These are phyloP conservation scores for Acrocephalus kingi DNA, from an alignment of 2,113 vertebrate genomes.

Conservation along the genomic window DNA sequence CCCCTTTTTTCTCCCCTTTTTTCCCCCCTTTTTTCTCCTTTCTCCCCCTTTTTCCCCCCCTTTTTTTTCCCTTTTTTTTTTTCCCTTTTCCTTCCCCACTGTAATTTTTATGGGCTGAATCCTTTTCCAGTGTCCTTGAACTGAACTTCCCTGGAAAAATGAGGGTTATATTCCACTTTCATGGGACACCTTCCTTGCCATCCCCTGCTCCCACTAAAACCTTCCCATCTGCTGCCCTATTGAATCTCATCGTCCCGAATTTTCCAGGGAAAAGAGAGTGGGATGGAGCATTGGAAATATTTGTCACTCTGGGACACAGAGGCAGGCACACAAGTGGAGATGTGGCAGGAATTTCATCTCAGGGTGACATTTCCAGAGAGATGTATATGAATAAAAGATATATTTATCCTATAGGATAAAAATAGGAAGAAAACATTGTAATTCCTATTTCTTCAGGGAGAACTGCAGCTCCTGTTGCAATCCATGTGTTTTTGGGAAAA, in stretches of 20 bases:
- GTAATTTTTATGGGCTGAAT: background rate
- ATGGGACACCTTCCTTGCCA: background rate
- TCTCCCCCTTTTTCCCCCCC: background rate
- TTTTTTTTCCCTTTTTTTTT: background rate
- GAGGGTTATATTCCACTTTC: background rate
- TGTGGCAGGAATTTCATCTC: background rate
- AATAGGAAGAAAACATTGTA: background rate
- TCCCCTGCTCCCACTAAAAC: background rate
- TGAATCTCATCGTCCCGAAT: background rate
- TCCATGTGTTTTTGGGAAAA: background rate
- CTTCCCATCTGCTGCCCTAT: background rate
- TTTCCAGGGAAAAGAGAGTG: background rate
- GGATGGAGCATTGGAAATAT: background rate
- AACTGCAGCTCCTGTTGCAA: background rate
- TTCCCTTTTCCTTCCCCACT: background rate
- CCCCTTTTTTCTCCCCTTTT: too few relatives aligned
- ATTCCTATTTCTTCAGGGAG: background rate
- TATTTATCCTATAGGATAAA: background rate
- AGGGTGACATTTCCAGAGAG: background rate
- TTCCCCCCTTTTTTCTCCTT: too few relatives aligned
- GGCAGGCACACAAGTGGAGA: rapidly evolving
- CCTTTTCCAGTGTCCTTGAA: background rate
- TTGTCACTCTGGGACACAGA: background rate
- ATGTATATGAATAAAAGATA: too few relatives aligned
- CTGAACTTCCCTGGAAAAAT: background rate